These are phyloP conservation scores for Saccostrea glomerata DNA, from an alignment of 1,140 invertebrate species.

Conservation along the genomic window DNA sequence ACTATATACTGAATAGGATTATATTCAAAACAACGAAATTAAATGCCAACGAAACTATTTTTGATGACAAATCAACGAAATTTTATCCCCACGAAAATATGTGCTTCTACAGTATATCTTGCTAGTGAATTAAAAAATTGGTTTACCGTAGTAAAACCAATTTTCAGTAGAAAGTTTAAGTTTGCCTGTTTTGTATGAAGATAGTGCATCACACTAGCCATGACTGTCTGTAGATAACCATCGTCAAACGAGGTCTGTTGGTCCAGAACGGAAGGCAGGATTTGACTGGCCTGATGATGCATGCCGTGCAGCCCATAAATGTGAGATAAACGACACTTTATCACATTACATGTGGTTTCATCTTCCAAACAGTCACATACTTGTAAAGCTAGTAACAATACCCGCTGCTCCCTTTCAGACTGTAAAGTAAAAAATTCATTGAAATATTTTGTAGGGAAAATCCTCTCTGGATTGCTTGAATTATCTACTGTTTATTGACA, in stretches of 20 bases:
- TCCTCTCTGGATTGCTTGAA: too few species aligned
- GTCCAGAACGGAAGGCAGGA: conserved; percentile 4
- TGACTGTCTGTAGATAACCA: conserved; percentile 19
- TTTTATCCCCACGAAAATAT: too few species aligned
- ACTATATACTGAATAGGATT: too few species aligned
- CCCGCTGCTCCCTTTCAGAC: conserved; percentile 21
- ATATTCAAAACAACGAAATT: too few species aligned
- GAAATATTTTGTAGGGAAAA: neutral
- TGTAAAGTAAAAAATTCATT: neutral
- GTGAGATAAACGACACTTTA: conserved; percentile 12
- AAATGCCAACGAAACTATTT: too few species aligned
- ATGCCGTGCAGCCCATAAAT: conserved; percentile 8
- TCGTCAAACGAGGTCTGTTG: neutral
- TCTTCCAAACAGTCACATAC: neutral
- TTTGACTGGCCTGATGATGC: neutral
- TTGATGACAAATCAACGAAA: too few species aligned
- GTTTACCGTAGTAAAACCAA: too few species aligned
- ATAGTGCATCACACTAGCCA: conserved; percentile 6
- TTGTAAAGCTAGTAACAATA: conserved; percentile 13
- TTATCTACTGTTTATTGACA: too few species aligned
- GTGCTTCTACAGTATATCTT: too few species aligned
- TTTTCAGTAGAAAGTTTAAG: neutral
- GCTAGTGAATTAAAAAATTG: too few species aligned
- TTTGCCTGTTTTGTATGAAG: conserved; percentile 21
- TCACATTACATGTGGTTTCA: neutral